These are phyloP conservation scores for Drosophila anomalipes DNA, from an alignment of 2,888 invertebrate species.

Conservation along the genomic window DNA sequence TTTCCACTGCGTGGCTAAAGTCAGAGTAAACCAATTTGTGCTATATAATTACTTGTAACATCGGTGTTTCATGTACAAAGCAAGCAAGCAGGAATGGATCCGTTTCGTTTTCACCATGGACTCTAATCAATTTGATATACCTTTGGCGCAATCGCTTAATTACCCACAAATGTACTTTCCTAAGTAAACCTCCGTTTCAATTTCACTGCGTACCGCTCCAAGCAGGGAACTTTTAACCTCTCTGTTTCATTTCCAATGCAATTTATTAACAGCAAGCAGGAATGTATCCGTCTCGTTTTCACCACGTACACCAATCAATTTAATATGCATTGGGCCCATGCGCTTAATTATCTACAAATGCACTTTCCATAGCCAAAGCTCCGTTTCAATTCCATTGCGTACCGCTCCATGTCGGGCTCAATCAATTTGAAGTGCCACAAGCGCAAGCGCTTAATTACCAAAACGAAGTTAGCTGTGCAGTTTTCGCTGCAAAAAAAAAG, in stretches of 20 bases:
- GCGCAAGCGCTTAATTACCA: slow-evolving; percentile 45
- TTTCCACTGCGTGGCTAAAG: neutral
- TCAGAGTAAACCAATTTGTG: neutral
- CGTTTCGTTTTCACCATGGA: neutral
- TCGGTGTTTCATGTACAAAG: neutral
- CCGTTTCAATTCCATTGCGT: slow-evolving; percentile 18
- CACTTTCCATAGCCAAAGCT: slow-evolving; percentile 2
- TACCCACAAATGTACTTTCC: slow-evolving; percentile 2
- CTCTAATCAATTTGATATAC: slow-evolving; percentile 12
- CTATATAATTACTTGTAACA: neutral
- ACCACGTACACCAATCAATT: slow-evolving; percentile 7
- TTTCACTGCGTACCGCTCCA: slow-evolving; percentile 2
- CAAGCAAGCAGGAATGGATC: neutral
- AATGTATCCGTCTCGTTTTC: neutral
- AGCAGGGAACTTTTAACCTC: neutral
- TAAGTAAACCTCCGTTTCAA: slow-evolving; percentile 5
- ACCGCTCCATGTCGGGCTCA: slow-evolving; percentile 1
- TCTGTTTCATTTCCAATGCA: neutral
- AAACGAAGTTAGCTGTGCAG: slow-evolving; percentile 14
- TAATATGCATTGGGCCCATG: neutral
- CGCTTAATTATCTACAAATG: neutral
- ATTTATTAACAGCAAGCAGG: neutral
- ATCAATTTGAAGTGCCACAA: slow-evolving; percentile 45
- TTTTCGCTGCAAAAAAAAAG: slow-evolving; percentile 20
- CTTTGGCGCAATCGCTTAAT: neutral